Conservation (phyloP, 2,113 vertebrate genomes). For the Chaetodon trifascialis region DNA sequence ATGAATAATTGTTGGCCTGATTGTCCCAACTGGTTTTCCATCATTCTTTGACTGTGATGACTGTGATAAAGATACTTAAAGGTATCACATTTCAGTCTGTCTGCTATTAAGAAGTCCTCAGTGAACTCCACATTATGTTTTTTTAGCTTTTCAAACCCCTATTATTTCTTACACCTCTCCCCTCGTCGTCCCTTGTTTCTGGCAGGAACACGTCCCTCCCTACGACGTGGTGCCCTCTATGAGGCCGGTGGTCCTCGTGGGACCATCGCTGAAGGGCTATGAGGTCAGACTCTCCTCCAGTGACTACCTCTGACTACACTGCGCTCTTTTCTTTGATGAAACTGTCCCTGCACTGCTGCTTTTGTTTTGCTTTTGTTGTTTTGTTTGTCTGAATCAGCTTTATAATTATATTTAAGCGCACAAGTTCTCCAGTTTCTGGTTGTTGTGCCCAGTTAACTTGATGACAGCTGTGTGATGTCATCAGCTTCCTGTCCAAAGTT, state of each 20-base stretch:
- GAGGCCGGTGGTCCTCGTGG: slow-evolving; percentile 96
- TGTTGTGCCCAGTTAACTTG: background rate
- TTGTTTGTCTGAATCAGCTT: background rate
- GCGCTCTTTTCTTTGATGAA: background rate
- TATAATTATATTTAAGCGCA: background rate
- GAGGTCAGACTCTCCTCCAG: slow-evolving; percentile 86
- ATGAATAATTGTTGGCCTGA: background rate
- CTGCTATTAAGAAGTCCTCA: background rate
- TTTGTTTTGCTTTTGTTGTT: too few species aligned
- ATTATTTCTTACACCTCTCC: slow-evolving; percentile 1
- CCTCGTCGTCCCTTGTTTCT: slow-evolving; percentile 49
- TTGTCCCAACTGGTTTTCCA: background rate
- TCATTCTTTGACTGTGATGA: background rate
- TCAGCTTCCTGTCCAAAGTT: too few species aligned
- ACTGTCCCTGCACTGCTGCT: background rate
- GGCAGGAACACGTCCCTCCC: slow-evolving; percentile 93
- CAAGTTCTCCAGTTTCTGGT: background rate
- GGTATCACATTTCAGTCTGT: background rate
- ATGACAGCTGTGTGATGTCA: background rate
- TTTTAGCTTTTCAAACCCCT: background rate
- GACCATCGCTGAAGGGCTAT: slow-evolving; percentile 96
- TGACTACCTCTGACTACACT: background rate
- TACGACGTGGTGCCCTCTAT: slow-evolving; percentile 98
- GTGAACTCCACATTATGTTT: background rate
- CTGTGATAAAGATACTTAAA: background rate